phyloP scores from a whole-genome alignment of 2,797 vertebrate species.

The Bucorvus abyssinicus region DNA sequence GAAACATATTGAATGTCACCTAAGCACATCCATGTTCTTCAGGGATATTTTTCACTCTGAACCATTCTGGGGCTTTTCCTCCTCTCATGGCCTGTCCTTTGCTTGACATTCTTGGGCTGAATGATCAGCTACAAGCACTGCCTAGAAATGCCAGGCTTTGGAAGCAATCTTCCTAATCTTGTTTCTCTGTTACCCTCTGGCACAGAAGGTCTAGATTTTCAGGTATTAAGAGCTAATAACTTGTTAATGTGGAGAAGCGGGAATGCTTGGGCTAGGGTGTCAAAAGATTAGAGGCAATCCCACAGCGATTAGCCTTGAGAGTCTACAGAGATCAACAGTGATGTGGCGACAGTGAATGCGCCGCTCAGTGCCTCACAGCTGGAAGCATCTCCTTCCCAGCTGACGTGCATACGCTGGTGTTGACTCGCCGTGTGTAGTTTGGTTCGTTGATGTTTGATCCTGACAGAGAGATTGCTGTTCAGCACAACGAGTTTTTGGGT shows the following conservation, averaged over 20 bases:
- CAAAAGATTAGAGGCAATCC: constrained; percentile 9
- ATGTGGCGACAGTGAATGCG: not conserved
- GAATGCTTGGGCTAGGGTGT: not conserved
- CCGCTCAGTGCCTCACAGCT: not conserved
- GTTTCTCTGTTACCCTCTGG: not conserved
- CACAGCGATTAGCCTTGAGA: not conserved
- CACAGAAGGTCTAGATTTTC: not conserved
- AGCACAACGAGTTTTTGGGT: rapidly evolving
- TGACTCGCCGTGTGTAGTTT: not conserved
- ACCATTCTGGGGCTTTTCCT: not conserved
- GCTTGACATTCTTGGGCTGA: not conserved
- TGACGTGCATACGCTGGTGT: rapidly evolving
- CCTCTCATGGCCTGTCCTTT: not conserved
- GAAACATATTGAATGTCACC: not conserved
- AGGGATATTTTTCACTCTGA: not conserved
- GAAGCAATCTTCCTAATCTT: constrained; percentile 3
- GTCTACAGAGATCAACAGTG: not conserved
- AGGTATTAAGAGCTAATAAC: constrained; percentile 35
- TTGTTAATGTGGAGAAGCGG: not conserved
- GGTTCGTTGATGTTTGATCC: not conserved
- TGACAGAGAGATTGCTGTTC: not conserved
- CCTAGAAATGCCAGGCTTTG: not conserved
- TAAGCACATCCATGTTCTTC: not conserved
- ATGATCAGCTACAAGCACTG: not conserved
- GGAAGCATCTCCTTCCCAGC: not conserved